Conservation (phyloP, 2,888 invertebrate species). For the Drosophila anomelani region DNA sequence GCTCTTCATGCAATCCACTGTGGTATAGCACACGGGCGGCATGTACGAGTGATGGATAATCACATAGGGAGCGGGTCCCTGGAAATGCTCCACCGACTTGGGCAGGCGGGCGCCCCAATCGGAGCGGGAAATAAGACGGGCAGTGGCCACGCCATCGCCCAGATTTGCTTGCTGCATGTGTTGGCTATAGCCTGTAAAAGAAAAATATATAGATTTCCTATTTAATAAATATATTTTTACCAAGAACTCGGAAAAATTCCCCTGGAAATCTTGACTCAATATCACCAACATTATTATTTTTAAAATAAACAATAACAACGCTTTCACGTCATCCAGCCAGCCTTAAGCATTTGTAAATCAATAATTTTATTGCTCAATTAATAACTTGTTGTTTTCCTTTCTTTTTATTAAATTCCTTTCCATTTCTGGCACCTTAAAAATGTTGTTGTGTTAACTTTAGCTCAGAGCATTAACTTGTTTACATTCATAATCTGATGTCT, state of each 20-base stretch:
- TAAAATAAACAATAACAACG: background rate
- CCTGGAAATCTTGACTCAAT: background rate
- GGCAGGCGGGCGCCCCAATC: slow-evolving; percentile 87
- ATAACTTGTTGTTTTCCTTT: background rate
- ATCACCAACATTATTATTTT: background rate
- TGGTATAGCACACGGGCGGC: slow-evolving; percentile 87
- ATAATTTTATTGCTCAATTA: slow-evolving; percentile 1
- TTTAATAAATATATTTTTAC: slow-evolving; percentile 4
- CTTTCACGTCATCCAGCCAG: background rate
- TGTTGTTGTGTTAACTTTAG: slow-evolving; percentile 7
- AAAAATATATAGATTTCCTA: slow-evolving; percentile 9
- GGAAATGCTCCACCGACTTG: slow-evolving; percentile 84
- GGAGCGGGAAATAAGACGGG: slow-evolving; percentile 84
- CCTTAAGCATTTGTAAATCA: background rate
- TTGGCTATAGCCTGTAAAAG: slow-evolving; percentile 70
- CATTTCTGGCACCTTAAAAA: slow-evolving; percentile 8
- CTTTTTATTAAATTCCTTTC: slow-evolving; percentile 8
- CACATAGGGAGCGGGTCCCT: slow-evolving; percentile 88
- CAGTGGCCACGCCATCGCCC: slow-evolving; percentile 29
- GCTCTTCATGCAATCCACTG: slow-evolving; percentile 85
- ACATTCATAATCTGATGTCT: slow-evolving; percentile 17
- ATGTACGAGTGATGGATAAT: slow-evolving; percentile 90
- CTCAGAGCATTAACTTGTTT: slow-evolving; percentile 10
- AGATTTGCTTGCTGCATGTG: slow-evolving; percentile 61
- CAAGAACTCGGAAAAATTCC: background rate